Percentiles rank a stretch among this genome's conserved stretches.
These are phyloP conservation scores for Lytechinus pictus DNA, from an alignment of 35 echinoderm and acorn worm species.

Conservation along the genomic window DNA sequence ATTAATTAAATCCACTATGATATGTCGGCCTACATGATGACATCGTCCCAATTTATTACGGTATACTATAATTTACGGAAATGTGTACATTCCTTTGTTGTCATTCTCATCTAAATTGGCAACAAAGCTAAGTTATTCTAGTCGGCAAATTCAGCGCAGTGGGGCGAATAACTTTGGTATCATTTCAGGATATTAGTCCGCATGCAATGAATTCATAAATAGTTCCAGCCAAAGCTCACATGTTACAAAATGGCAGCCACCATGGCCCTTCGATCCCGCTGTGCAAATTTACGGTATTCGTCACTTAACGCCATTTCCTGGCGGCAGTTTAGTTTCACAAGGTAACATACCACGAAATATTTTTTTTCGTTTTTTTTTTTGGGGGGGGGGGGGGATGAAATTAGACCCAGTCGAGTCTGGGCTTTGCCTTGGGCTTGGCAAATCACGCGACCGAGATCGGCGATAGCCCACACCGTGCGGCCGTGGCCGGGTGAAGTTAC, in stretches of 20 bases:
- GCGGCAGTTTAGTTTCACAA: neutral
- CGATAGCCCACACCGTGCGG: no score
- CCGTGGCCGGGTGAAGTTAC: no score
- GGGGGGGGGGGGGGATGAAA: no score
- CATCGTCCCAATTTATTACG: no score
- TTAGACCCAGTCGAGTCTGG: no score
- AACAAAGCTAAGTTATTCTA: neutral
- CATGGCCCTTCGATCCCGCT: neutral
- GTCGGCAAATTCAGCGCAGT: neutral
- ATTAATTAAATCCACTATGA: no score
- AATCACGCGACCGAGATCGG: no score
- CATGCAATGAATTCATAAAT: neutral
- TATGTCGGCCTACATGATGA: no score
- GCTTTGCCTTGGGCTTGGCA: no score
- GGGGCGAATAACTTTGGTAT: neutral
- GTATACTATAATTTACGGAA: no score
- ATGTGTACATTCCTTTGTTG: no score
- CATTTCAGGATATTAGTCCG: neutral
- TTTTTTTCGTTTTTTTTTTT: no score
- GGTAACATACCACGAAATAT: neutral
- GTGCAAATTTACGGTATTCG: neutral
- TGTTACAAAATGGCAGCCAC: slow-evolving; percentile 48
- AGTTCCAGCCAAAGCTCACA: neutral
- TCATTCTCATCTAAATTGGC: neutral
- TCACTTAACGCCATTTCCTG: neutral